A percentile compares a stretch with the other conserved stretches of the same genome.
Evolutionary conservation across 1,140 invertebrate species (phyloP).

Genomic region (Drosophila watanabei): DNA sequence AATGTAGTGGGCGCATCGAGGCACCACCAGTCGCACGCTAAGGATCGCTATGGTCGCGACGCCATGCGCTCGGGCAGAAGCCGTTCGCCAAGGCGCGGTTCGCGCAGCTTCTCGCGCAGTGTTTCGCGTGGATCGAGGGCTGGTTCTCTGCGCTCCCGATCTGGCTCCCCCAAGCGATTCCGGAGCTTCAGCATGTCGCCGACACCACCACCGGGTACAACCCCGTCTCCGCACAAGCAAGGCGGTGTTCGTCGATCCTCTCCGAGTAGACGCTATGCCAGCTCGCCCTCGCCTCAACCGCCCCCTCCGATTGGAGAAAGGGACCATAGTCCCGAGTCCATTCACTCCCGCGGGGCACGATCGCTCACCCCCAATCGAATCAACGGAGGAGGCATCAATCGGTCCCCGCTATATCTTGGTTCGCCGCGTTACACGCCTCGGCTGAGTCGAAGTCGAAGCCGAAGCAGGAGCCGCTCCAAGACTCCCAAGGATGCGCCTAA

Average conservation of each 20-base stretch:
- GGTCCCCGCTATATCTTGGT: slow-evolving; percentile 39
- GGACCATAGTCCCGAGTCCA: slow-evolving; percentile 63
- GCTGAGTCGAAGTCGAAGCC: slow-evolving; percentile 71
- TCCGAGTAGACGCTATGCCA: slow-evolving; percentile 41
- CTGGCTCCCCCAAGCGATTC: slow-evolving; percentile 66
- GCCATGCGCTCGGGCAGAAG: slow-evolving; percentile 86
- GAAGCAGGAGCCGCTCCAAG: slow-evolving; percentile 61
- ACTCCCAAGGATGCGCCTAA: slow-evolving; percentile 53
- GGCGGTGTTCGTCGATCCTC: slow-evolving; percentile 29
- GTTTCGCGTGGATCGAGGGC: slow-evolving; percentile 37
- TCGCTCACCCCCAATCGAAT: slow-evolving; percentile 67
- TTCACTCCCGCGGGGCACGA: slow-evolving; percentile 70
- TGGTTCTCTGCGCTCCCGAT: slow-evolving; percentile 45
- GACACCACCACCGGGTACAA: slow-evolving; percentile 41
- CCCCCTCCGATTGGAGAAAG: slow-evolving; percentile 43
- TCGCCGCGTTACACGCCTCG: slow-evolving; percentile 76
- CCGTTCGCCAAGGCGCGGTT: slow-evolving; percentile 57
- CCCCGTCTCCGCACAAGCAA: slow-evolving; percentile 27
- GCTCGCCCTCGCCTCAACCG: slow-evolving; percentile 51
- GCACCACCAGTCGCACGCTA: slow-evolving; percentile 84
- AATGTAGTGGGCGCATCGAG: slow-evolving; percentile 89
- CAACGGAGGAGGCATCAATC: slow-evolving; percentile 48
- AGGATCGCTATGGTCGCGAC: slow-evolving; percentile 93
- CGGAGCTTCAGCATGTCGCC: slow-evolving; percentile 80
- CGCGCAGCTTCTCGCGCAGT: slow-evolving; percentile 63